Evolutionary conservation across 2,888 invertebrate genomes (phyloP).

Genomic region (Sicus ferrugineus): DNA sequence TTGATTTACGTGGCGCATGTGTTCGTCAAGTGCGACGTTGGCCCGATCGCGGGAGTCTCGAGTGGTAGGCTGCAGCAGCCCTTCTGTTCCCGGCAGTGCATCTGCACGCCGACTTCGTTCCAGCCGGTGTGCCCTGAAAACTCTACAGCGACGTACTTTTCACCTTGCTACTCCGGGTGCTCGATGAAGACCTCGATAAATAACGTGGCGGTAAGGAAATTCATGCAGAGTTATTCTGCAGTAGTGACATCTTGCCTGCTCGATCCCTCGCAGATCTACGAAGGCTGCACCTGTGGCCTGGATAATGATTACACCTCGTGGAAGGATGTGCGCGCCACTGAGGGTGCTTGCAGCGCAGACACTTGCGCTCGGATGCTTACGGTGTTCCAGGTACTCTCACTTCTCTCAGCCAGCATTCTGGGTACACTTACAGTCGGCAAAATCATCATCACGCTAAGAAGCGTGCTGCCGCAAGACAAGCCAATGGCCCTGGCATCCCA

Average conservation of each 20-base stretch:
- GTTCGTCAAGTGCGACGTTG: constrained; percentile 66
- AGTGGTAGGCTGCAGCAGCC: constrained; percentile 63
- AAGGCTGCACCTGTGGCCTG: constrained; percentile 67
- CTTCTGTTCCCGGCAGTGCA: constrained; percentile 68
- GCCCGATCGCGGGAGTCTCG: constrained; percentile 65
- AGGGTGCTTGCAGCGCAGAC: constrained; percentile 68
- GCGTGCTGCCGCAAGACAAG: constrained; percentile 71
- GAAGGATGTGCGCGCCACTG: constrained; percentile 60
- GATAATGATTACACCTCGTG: constrained; percentile 47
- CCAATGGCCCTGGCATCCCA: constrained; percentile 70
- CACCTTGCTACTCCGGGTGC: constrained; percentile 80
- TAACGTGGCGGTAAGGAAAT: constrained; percentile 55
- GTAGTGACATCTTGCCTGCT: background rate
- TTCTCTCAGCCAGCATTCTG: constrained; percentile 62
- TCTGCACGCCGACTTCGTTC: constrained; percentile 67
- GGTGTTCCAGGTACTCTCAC: constrained; percentile 65
- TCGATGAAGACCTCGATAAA: constrained; percentile 62
- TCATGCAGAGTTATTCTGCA: background rate
- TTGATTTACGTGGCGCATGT: constrained; percentile 65
- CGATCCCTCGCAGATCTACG: constrained; percentile 61
- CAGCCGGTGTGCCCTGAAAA: constrained; percentile 72
- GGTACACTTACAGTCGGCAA: constrained; percentile 62
- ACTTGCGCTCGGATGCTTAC: constrained; percentile 67
- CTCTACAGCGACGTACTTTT: constrained; percentile 69
- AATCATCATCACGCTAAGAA: constrained; percentile 67